These are phyloP conservation scores for Enteromius mattozi DNA, from an alignment of 2,797 vertebrate species.

Conservation along the genomic window DNA sequence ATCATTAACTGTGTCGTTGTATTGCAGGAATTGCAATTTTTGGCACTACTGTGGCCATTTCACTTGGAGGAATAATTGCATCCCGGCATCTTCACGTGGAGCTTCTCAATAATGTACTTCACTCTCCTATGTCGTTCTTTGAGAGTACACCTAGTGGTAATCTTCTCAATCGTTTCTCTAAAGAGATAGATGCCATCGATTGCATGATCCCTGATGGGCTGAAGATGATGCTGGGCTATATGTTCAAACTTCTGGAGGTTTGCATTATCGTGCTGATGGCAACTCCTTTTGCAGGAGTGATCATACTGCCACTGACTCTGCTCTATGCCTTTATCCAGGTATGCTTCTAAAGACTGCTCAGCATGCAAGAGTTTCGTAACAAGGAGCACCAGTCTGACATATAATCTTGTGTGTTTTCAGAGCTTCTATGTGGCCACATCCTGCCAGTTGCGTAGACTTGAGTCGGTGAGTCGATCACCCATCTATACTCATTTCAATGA, in stretches of 20 bases:
- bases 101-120: slow-evolving; percentile 84
- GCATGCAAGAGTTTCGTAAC: not conserved
- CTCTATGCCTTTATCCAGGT: slow-evolving; percentile 81
- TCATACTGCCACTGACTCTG: slow-evolving; percentile 85
- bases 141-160: slow-evolving; percentile 90
- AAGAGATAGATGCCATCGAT: slow-evolving; percentile 92
- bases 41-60: slow-evolving; percentile 85
- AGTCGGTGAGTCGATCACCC: slow-evolving; percentile 90
- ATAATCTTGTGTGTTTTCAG: slow-evolving; percentile 71
- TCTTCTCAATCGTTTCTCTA: slow-evolving; percentile 92
- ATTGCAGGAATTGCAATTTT: slow-evolving; percentile 82
- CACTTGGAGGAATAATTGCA: slow-evolving; percentile 87
- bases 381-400: slow-evolving; percentile 10
- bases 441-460: slow-evolving; percentile 91
- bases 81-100: slow-evolving; percentile 87
- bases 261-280: slow-evolving; percentile 88
- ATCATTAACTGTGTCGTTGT: not conserved
- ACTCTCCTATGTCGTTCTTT: slow-evolving; percentile 90
- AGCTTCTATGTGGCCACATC: slow-evolving; percentile 93
- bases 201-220: slow-evolving; percentile 91
- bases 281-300: slow-evolving; percentile 83
- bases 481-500: slow-evolving; percentile 96
- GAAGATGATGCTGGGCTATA: slow-evolving; percentile 88
- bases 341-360: not conserved
- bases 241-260: slow-evolving; percentile 93